Evolutionary conservation across 92 coral and sea anemone species (phyloP).

Genomic region (Metridium senile): DNA sequence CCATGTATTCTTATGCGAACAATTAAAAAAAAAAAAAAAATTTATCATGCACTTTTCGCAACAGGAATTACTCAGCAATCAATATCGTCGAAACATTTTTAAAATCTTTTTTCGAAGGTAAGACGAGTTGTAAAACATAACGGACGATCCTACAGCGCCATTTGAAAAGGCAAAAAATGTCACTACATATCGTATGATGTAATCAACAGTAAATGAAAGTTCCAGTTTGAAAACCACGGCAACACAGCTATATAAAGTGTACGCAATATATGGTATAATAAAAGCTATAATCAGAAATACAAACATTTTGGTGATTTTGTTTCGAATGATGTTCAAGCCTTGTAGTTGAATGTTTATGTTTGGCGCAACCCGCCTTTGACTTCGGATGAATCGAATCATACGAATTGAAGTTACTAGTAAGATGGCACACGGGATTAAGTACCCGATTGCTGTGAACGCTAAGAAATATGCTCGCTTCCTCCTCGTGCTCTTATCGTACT

Average conservation of each 20-base stretch:
- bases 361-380: background rate
- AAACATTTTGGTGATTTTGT: conserved; percentile 8
- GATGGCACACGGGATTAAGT: background rate
- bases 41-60: no score
- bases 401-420: background rate
- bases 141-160: background rate
- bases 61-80: no score
- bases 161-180: background rate
- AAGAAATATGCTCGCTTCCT: background rate
- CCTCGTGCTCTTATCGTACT: background rate
- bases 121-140: background rate
- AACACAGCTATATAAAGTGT: background rate
- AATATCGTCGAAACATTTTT: background rate
- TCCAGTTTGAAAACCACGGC: background rate
- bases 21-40: no score
- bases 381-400: background rate
- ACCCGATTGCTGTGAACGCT: background rate
- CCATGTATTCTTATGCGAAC: no score
- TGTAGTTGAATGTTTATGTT: no score
- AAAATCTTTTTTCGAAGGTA: background rate
- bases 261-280: background rate
- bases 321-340: background rate
- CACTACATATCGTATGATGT: background rate
- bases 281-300: background rate
- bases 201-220: background rate